phyloP scores from a whole-genome alignment of 1,140 invertebrate species.

The Polypedilum pembai region DNA sequence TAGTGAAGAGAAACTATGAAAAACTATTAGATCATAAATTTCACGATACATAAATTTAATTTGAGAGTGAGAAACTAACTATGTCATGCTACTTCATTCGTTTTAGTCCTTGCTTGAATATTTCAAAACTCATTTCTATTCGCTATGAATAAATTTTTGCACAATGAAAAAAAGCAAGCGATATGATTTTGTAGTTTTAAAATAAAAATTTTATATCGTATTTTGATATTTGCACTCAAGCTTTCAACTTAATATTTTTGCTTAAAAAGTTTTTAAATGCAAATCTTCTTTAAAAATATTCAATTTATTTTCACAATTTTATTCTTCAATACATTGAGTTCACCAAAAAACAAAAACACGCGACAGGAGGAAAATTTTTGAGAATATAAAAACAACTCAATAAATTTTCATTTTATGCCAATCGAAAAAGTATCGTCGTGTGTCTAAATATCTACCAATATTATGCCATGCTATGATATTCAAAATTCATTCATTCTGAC shows the following conservation, averaged over 20 bases:
- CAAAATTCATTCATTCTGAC: too few species aligned
- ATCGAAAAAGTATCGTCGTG: conserved; percentile 10
- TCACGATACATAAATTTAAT: conserved; percentile 19
- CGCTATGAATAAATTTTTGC: too few species aligned
- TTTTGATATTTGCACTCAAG: too few species aligned
- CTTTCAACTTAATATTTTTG: too few species aligned
- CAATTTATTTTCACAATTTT: background rate
- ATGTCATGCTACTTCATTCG: background rate
- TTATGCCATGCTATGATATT: too few species aligned
- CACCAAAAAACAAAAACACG: background rate
- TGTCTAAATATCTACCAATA: too few species aligned
- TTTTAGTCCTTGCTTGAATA: background rate
- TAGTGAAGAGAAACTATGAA: background rate
- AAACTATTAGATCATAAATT: conserved; percentile 7
- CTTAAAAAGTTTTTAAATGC: too few species aligned
- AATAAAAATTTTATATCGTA: too few species aligned
- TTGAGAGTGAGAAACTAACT: background rate
- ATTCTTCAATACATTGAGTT: background rate
- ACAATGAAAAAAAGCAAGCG: background rate
- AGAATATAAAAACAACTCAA: conserved; percentile 8
- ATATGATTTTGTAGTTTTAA: too few species aligned
- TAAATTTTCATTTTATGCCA: conserved; percentile 26
- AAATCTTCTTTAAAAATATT: background rate
- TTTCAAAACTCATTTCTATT: background rate
- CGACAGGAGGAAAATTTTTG: background rate